Evolutionary conservation across 1,140 invertebrate genomes (phyloP), one percentile per base, ranked within the genome.

Genomic region (Orchesella cincta): DNA sequence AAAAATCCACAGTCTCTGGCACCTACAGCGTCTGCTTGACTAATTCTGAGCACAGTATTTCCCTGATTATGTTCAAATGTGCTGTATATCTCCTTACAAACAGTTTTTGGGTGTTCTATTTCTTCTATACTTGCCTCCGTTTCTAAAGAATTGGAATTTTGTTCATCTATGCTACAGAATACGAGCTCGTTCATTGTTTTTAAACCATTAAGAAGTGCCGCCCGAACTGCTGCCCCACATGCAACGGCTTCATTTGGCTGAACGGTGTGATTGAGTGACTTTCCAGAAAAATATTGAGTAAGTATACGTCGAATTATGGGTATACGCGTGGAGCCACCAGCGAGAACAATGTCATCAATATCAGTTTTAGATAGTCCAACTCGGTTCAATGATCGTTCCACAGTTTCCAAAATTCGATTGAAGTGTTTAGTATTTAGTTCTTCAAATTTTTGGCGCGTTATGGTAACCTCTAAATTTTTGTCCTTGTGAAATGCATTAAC

Each of bases 201-300:
- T n/a, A n/a, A n/a, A n/a, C 81, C 1, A 8, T 51, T 29, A 2
- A 16, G 8, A n/a, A 57, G 12, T 5, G 89, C 89, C 62, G 92
- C 92, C 64, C 93, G 90, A 1, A 91, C 88, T 5, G 90, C 90
- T 28, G 91, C 91, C 12, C 92, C 92, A 83, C 92, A 93, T 14
- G 92, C 92, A 0, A 93, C 92, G 35, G 91, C 91, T 82, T 93
- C 92, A 82, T 93, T 92, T 14, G 92, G 92, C 82, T 91, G 91
- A 79, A 91, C 91, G 1, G 87, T 88, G 80, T 90, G 90, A 84
- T 91, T 92, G 39, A 92, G 81, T 78, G 91, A 88, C 79, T 91
- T 92, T 0, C 90, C 91, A 81, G 90, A 88, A 85, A 92, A 92
- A 84, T 90, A 91, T 64, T 90, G 88, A 78, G 89, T 85, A 35